Percentiles rank a stretch among this genome's conserved stretches.
Conservation (phyloP, 1,140 invertebrate genomes). For the Agraylea sexmaculata region DNA sequence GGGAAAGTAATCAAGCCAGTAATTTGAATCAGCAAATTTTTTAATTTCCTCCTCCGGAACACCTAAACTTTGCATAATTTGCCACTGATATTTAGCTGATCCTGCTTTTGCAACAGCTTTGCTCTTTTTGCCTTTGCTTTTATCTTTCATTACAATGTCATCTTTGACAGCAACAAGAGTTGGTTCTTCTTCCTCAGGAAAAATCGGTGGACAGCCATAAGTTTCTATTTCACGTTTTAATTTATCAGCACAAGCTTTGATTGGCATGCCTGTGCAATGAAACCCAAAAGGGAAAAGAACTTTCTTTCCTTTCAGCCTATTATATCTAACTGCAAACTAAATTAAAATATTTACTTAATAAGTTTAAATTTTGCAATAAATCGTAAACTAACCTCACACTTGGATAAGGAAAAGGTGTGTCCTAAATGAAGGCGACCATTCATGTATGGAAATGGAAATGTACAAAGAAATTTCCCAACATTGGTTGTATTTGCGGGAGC, state of each 20-base stretch:
- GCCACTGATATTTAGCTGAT: conserved; percentile 90
- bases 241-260: conserved; percentile 97
- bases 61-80: conserved; percentile 94
- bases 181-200: conserved; percentile 54
- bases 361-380: conserved; percentile 5
- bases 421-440: conserved; percentile 96
- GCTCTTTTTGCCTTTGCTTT: conserved; percentile 97
- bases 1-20: conserved; percentile 97
- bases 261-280: conserved; percentile 96
- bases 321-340: conserved; percentile 83
- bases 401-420: conserved; percentile 94
- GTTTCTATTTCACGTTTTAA: conserved; percentile 84
- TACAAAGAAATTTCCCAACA: conserved; percentile 83
- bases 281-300: conserved; percentile 97
- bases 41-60: conserved; percentile 83
- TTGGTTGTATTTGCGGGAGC: conserved; percentile 49
- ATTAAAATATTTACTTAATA: conserved; percentile 7
- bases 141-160: conserved; percentile 72
- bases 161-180: conserved; percentile 38
- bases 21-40: conserved; percentile 78
- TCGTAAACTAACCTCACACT: conserved; percentile 64
- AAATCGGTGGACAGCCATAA: conserved; percentile 88
- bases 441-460: conserved; percentile 99
- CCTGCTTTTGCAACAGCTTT: conserved; percentile 93
- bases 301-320: conserved; percentile 81